These are phyloP conservation scores for Perodicticus potto DNA, from an alignment of 2,797 vertebrate species.

Conservation along the genomic window DNA sequence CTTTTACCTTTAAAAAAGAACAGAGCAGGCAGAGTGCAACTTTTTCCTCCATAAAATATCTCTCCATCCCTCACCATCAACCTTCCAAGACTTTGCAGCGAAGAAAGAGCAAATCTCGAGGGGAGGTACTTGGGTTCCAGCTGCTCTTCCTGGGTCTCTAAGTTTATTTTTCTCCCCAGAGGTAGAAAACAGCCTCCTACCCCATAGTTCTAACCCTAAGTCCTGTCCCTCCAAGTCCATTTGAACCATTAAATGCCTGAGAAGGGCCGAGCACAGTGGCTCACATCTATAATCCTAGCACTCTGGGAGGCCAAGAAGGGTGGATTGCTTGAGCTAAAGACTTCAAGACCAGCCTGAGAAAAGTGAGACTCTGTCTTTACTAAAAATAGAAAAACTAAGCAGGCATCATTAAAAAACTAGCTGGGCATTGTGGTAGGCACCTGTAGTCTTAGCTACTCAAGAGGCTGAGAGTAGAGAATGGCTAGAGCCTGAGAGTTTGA, in stretches of 20 bases:
- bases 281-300: no score
- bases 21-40: neutral
- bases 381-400: no score
- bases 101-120: neutral
- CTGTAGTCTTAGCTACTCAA: no score
- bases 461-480: no score
- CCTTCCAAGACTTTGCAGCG: neutral
- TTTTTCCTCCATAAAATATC: neutral
- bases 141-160: neutral
- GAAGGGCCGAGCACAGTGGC: neutral
- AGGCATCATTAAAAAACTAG: no score
- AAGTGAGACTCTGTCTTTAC: no score
- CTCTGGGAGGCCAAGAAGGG: no score
- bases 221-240: neutral
- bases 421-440: no score
- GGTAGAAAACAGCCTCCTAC: neutral
- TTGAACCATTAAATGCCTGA: neutral
- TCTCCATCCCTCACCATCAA: conserved; percentile 25
- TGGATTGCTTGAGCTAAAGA: no score
- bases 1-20: conserved; percentile 37
- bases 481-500: no score
- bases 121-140: neutral
- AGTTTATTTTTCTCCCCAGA: neutral
- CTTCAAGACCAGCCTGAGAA: no score
- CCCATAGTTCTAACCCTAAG: neutral